Evolutionary conservation across 2,888 invertebrate species (phyloP).

Genomic region (Folsomia candida): DNA sequence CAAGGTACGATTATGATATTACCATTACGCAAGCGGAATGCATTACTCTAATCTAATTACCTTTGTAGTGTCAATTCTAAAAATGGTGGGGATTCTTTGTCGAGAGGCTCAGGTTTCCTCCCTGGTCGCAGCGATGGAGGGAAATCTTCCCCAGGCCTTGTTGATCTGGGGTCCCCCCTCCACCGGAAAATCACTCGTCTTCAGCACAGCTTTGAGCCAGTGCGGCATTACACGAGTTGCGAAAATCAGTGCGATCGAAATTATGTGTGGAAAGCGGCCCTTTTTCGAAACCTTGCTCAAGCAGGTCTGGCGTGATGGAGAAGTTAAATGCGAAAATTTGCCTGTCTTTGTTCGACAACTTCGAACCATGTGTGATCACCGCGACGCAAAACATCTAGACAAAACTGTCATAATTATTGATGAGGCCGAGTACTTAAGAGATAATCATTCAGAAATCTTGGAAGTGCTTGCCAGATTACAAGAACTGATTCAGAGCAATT

Average conservation of each 20-base stretch:
- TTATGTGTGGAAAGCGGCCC: slow-evolving; percentile 32
- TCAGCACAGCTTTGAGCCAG: slow-evolving; percentile 20
- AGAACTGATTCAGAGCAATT: slow-evolving; percentile 25
- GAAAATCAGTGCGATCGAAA: slow-evolving; percentile 24
- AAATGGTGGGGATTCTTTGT: no score
- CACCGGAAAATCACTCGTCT: slow-evolving; percentile 29
- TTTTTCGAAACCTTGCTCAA: slow-evolving; percentile 38
- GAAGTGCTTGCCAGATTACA: slow-evolving; percentile 31
- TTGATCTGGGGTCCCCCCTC: slow-evolving; percentile 33
- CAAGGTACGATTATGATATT: no score
- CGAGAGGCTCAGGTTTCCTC: background rate
- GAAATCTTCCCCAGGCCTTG: slow-evolving; percentile 19
- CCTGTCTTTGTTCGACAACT: slow-evolving; percentile 19
- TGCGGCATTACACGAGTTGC: slow-evolving; percentile 6
- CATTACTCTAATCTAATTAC: no score
- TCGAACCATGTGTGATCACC: background rate
- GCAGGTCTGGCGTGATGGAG: slow-evolving; percentile 15
- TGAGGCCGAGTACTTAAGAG: slow-evolving; percentile 31
- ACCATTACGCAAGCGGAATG: no score
- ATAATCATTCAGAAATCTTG: slow-evolving; percentile 34
- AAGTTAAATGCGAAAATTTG: slow-evolving; percentile 19
- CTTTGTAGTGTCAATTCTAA: no score
- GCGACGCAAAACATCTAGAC: background rate
- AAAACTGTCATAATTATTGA: slow-evolving; percentile 25
- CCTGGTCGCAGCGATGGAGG: background rate